Base-by-base conservation (phyloP, 2,797 vertebrate genomes). In the Myotis daubentonii region DNA sequence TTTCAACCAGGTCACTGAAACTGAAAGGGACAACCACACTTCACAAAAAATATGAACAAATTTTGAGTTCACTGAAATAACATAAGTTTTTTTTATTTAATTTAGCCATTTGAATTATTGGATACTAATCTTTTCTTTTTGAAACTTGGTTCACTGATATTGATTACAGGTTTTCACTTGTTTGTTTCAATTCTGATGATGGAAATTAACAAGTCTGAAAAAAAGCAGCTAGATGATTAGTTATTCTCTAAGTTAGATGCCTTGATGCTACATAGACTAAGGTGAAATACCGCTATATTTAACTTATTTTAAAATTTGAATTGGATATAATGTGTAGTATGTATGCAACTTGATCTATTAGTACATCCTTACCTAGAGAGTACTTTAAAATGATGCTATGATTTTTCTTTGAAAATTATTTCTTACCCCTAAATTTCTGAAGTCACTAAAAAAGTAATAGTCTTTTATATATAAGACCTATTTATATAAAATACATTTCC, bases 401-500 rank as follows among this genome's bases (percentile, higher is more conserved):
- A 33, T 70, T 47, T 80, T 84, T 80, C 10, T 89, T 94, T 87
- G 23, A 66, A 92, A 95, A 72, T 65, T 74, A 41, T 78, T 94
- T 87, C 33, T 85, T 83, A 53, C 3, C 9, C 1, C 5, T 19
- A 84, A 51, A 68, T 87, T 81, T 76, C 44, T 87, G n/a, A 84
- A 68, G 22, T 22, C 53, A 76, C 23, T 16, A 41, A 81, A 78
- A 47, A 19, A 4, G 4, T 79, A 20, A 10, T 55, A 62, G 4
- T 47, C 9, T 65, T 87, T 62, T 19, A 62, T 76, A 55, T 94
- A 33, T 68, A 38, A 87, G 62, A 70, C 2, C 8, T 78, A 79
- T 87, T 76, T 84, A 66, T 12, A n/a, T 70, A 74, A 78, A 95
- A 36, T 85, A 75, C 28, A 66, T 87, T 68, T 91, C 44, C 7